A percentile compares a stretch with the other conserved stretches of the same genome.
phyloP scores from a whole-genome alignment of 2,797 vertebrate genomes.

The Menidia menidia region DNA sequence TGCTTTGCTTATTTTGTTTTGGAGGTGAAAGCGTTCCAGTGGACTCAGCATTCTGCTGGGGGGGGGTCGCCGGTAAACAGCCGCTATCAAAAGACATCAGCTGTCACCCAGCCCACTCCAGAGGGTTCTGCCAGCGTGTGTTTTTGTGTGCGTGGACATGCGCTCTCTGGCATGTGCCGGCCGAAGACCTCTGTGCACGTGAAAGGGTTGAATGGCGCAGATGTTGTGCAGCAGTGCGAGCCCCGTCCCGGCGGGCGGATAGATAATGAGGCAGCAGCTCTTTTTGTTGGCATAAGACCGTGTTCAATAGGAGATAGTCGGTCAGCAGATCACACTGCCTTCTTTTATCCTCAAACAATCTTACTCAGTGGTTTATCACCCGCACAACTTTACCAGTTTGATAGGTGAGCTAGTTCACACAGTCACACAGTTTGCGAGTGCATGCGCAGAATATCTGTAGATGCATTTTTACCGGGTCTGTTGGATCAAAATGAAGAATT shows the following conservation, averaged over 20 bases:
- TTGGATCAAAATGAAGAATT: background rate
- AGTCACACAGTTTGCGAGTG: background rate
- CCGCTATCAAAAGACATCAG: constrained; percentile 66
- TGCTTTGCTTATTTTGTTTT: constrained; percentile 55
- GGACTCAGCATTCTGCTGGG: constrained; percentile 66
- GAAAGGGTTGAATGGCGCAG: constrained; percentile 61
- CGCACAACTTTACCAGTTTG: constrained; percentile 9
- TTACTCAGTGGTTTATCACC: constrained; percentile 6
- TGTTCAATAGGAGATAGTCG: constrained; percentile 67
- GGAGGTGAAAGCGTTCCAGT: constrained; percentile 61
- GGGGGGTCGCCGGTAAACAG: constrained; percentile 61
- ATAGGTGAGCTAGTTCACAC: background rate
- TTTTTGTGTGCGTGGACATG: constrained; percentile 20
- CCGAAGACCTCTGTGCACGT: constrained; percentile 43
- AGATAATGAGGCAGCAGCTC: constrained; percentile 61
- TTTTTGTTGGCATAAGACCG: constrained; percentile 74
- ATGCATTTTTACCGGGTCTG: background rate
- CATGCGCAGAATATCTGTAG: background rate
- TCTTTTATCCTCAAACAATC: background rate
- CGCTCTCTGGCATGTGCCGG: constrained; percentile 50
- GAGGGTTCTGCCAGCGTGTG: constrained; percentile 65
- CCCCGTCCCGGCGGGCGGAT: constrained; percentile 43
- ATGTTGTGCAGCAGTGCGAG: constrained; percentile 19
- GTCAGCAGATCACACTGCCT: constrained; percentile 78
- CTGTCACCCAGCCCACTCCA: constrained; percentile 67